These are phyloP conservation scores for Agelastica alni DNA, from an alignment of 2,888 invertebrate genomes.

Conservation along the genomic window DNA sequence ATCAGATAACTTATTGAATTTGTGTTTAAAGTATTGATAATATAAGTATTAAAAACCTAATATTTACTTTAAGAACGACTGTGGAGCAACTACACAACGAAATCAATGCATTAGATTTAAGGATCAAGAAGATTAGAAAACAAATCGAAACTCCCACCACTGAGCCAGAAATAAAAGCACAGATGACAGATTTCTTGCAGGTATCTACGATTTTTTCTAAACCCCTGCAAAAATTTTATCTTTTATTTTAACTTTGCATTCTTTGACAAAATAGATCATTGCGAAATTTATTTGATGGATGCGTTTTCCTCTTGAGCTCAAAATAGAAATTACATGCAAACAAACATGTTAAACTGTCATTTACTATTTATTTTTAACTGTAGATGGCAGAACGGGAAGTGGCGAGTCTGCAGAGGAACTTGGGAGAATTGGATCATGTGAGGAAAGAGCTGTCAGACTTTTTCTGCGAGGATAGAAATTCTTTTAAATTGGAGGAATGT, in stretches of 20 bases:
- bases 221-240: no score
- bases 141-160: constrained; percentile 78
- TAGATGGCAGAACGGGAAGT: constrained; percentile 82
- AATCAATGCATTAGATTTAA: constrained; percentile 76
- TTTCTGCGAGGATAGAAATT: constrained; percentile 89
- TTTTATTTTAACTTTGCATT: no score
- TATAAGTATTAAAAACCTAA: no score
- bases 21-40: no score
- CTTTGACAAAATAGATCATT: no score
- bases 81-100: constrained; percentile 89
- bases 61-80: constrained; percentile 68
- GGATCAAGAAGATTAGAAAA: constrained; percentile 77
- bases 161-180: constrained; percentile 79
- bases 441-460: constrained; percentile 84
- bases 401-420: constrained; percentile 73
- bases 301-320: no score
- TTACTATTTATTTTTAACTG: constrained; percentile 36
- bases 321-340: no score
- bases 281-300: no score
- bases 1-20: no score
- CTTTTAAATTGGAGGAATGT: constrained; percentile 93
- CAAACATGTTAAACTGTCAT: no score
- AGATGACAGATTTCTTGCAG: constrained; percentile 87
- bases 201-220: no score
- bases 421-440: constrained; percentile 81